Conservation (phyloP, 2,113 vertebrate species). For the Sorex araneus region DNA sequence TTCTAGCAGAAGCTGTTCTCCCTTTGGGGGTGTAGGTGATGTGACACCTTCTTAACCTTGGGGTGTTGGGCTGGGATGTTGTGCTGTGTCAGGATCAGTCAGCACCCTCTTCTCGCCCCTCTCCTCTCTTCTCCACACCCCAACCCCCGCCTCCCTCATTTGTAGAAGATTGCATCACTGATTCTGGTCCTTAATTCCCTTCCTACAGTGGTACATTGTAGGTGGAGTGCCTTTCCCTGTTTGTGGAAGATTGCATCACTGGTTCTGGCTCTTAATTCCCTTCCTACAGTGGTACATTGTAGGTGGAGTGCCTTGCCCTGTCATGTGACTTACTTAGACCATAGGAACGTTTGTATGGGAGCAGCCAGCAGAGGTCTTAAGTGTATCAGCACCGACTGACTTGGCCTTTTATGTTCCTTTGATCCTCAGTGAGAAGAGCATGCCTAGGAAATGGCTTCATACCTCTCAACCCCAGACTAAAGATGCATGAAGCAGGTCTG, state of each 20-base stretch:
- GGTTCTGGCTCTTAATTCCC: too few species aligned
- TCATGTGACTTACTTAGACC: background rate
- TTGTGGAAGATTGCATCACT: background rate
- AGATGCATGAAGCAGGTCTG: background rate
- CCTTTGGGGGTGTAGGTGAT: fast-evolving
- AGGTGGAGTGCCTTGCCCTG: background rate
- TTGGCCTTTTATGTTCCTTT: background rate
- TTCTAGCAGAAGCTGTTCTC: background rate
- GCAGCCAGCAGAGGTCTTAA: background rate
- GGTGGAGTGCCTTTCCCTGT: too few species aligned
- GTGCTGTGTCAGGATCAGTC: background rate
- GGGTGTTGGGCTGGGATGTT: fast-evolving
- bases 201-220: too few species aligned
- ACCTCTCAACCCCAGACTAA: background rate
- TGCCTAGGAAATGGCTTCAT: background rate
- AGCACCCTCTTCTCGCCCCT: background rate
- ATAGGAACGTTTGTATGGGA: background rate
- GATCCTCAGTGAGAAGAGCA: background rate
- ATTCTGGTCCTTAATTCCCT: too few species aligned
- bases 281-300: too few species aligned
- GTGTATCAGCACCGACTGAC: fast-evolving
- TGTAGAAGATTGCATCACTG: background rate
- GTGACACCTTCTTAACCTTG: background rate
- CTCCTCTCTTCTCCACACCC: too few species aligned
- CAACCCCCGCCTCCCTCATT: too few species aligned